These are phyloP conservation scores for Apamea monoglypha DNA, from an alignment of 2,888 invertebrate genomes.

Conservation along the genomic window DNA sequence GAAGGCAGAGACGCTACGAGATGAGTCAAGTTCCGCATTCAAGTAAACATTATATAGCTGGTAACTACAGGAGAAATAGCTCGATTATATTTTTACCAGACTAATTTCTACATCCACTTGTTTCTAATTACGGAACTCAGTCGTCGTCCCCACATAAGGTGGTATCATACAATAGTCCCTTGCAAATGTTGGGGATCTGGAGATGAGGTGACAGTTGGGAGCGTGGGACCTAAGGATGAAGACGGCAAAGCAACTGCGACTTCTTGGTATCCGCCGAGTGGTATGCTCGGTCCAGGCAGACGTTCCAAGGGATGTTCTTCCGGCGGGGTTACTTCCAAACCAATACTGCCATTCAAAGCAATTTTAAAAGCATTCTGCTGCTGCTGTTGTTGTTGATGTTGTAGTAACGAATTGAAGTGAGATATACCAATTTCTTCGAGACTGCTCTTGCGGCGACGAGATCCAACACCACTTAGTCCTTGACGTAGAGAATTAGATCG, in stretches of 20 bases:
- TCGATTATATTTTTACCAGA: constrained; percentile 54
- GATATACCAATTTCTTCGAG: constrained; percentile 96
- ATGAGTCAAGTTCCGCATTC: constrained; percentile 72
- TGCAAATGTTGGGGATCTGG: constrained; percentile 94
- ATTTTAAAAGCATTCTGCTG: constrained; percentile 95
- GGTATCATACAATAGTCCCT: constrained; percentile 98
- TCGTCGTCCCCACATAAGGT: constrained; percentile 97
- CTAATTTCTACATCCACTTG: constrained; percentile 91
- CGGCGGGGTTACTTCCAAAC: constrained; percentile 94
- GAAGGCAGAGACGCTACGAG: constrained; percentile 82
- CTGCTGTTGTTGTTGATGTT: constrained; percentile 88
- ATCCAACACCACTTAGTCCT: constrained; percentile 93
- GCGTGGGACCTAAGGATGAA: constrained; percentile 79
- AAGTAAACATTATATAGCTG: constrained; percentile 64
- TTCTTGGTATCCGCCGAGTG: constrained; percentile 88
- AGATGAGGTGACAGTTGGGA: constrained; percentile 79
- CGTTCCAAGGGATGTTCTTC: constrained; percentile 91
- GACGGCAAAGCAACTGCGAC: constrained; percentile 84
- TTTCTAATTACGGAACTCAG: constrained; percentile 94
- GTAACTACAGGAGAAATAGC: constrained; percentile 54
- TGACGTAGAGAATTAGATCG: constrained; percentile 96
- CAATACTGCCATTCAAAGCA: constrained; percentile 96
- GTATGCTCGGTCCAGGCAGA: constrained; percentile 79
- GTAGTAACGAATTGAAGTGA: constrained; percentile 93
- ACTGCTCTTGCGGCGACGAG: constrained; percentile 94